Base-by-base conservation (phyloP, 2,113 vertebrate genomes). In the Hippopotamus amphibius region DNA sequence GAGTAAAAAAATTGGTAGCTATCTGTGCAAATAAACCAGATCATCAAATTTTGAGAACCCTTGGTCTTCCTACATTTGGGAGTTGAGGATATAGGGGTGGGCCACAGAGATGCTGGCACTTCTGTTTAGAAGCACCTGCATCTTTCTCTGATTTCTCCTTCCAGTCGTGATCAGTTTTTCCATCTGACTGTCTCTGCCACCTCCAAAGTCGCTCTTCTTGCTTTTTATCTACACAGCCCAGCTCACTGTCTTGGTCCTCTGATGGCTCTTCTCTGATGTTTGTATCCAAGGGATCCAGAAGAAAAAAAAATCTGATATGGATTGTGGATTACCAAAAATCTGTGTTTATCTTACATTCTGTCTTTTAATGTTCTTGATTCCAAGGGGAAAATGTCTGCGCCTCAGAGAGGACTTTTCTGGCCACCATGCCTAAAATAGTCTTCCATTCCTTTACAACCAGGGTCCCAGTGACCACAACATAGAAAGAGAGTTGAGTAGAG, bases 341-440 rank as follows among this genome's bases (percentile, higher is more conserved):
- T 84, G 28, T 65, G 30, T 86, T 82, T 63, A 21, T 79, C 3
- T 61, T 68, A 50, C 87, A 53, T 91, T 81, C 33, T 95, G 33
- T 50, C 19, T 83, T 92, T 81, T 19, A 55, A 24, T 43, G 17
- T 69, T 37, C 33, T 50, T 92, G 80, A 26, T 33, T 66, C 77
- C 48, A 63, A 72, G 74, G 33, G 24, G 89, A 48, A 95, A 76
- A 41, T 26, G 13, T 14, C 21, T 30, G 5, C 26, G 37, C 21
- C 19, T 66, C 50, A 88, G 66, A 80, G 50, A 92, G 11, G 14
- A 26, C 24, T 48, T 79, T 12, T 43, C 16, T 82, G 14, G 61
- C 3, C 13, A 82, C 3, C 12, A 1, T 41, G 41, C n/a, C 14
- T 81, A 48, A 50, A 74, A 15, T 43, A 65, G 15, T 7, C 6